Evolutionary conservation across 2,113 vertebrate species (phyloP), one percentile per base, ranked within the genome.

Genomic region (Chloropsis cyanopogon): DNA sequence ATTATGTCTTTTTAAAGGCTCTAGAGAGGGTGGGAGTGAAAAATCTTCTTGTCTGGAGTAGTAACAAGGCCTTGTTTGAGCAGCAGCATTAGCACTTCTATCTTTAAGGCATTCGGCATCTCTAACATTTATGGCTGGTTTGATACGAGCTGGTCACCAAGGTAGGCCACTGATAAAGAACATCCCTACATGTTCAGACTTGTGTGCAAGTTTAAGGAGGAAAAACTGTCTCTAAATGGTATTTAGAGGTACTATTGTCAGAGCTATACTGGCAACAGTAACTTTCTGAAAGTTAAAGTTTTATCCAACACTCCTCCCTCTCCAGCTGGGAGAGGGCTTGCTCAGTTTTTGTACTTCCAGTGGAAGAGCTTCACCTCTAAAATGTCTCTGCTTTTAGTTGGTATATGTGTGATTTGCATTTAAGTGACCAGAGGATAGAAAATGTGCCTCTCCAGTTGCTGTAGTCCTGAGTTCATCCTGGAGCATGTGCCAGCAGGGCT

Each of bases 41-140:
- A 77, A 16, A 14, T 60, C 44, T 33, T 57, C 5, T n/a, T 82
- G 23, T 42, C 37, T 82, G 80, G 54, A 64, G 26, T 52, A 46
- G 33, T 59, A 47, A 39, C 9, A 26, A 71, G 22, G 33, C 53
- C 35, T 54, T 69, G 16, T 56, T 79, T 89, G 73, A 76, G 22
- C 44, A 79, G 7, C 57, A 60, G 3, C 7, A 5, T 46, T 42
- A 49, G 23, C 46, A 22, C 42, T 88, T 91, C 35, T 54, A 1
- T 0, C 0, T 35, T 66, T 59, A 37, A 66, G 13, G 11, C 42
- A 19, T 68, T 39, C 5, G 8, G 7, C 2, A 8, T 26, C n/a
- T 10, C 22, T 82, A 2, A n/a, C 5, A 1, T 54, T 61, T 61
- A 9, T 25, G 54, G 29, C 44, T 42, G 61, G 25, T 75, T 47